These are phyloP conservation scores for Fulmarus glacialis DNA, from an alignment of 2,113 vertebrate species.

Conservation along the genomic window DNA sequence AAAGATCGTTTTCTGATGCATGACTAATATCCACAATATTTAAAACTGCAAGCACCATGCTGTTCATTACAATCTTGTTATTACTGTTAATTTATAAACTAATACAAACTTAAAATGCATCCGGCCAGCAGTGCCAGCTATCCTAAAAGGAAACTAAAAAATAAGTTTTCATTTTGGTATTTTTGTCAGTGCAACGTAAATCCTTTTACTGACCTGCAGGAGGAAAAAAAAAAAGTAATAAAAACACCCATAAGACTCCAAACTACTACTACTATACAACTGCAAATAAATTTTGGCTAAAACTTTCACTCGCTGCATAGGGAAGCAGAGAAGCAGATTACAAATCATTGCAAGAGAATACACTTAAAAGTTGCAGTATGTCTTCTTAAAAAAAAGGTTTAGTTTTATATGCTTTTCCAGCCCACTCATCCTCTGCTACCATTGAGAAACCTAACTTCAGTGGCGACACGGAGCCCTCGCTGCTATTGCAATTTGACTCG, in stretches of 20 bases:
- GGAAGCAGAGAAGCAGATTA: constrained; percentile 73
- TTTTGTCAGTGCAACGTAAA: constrained; percentile 91
- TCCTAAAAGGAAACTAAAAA: constrained; percentile 91
- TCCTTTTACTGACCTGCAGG: constrained; percentile 98
- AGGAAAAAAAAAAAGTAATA: constrained; percentile 85
- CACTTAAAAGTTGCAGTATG: constrained; percentile 66
- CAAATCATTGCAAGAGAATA: constrained; percentile 68
- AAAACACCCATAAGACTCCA: constrained; percentile 78
- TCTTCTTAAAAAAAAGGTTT: constrained; percentile 1
- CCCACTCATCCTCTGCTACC: not conserved
- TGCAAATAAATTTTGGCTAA: constrained; percentile 67
- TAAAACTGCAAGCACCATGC: constrained; percentile 99
- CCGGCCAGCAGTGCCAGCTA: constrained; percentile 99
- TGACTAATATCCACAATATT: constrained; percentile 95
- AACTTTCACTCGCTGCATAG: constrained; percentile 64
- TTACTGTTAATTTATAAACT: constrained; percentile 99
- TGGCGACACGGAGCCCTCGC: not conserved
- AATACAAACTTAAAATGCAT: constrained; percentile 96
- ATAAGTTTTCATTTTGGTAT: constrained; percentile 93
- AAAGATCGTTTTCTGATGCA: constrained; percentile 93
- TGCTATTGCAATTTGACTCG: not conserved
- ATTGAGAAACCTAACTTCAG: constrained; percentile 24
- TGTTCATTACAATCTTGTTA: constrained; percentile 95
- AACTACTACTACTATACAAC: constrained; percentile 75
- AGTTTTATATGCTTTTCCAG: constrained; percentile 52